Percentiles rank a stretch among this genome's conserved stretches.
phyloP scores from a whole-genome alignment of 2,797 vertebrate species.

The Peromyscus aztecus region DNA sequence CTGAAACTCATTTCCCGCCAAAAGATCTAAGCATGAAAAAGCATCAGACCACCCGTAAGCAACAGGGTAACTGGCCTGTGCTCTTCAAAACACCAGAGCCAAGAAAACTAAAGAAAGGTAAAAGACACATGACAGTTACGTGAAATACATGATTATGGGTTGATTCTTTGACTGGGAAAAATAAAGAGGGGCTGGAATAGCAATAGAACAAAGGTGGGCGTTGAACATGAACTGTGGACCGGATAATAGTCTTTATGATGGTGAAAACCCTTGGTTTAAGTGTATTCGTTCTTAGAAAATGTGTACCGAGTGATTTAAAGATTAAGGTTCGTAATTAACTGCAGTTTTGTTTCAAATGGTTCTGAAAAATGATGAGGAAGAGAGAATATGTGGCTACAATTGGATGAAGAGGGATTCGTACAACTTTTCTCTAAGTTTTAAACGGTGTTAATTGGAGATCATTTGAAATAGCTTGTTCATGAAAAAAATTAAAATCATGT shows the following conservation, averaged over 20 bases:
- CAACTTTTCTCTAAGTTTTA: background rate
- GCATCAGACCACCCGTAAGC: background rate
- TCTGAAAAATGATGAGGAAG: background rate
- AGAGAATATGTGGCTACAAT: background rate
- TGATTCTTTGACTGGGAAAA: background rate
- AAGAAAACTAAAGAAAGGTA: background rate
- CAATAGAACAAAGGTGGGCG: background rate
- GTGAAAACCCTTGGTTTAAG: background rate
- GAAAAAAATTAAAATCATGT: background rate
- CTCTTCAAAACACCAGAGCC: background rate
- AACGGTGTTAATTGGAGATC: background rate
- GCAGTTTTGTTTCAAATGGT: conserved; percentile 12
- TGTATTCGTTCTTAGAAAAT: background rate
- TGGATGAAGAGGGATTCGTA: background rate
- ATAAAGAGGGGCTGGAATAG: background rate
- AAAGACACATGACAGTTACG: background rate
- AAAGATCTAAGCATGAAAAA: background rate
- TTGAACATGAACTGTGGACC: background rate
- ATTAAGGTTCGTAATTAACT: background rate
- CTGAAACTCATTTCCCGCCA: background rate
- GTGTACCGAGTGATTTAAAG: background rate
- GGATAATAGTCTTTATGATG: background rate
- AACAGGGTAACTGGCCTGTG: background rate
- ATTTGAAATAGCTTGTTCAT: background rate
- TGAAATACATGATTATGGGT: background rate